These are phyloP conservation scores for Sinocyclocheilus anshuiensis DNA, from an alignment of 2,113 vertebrate genomes.

Conservation along the genomic window DNA sequence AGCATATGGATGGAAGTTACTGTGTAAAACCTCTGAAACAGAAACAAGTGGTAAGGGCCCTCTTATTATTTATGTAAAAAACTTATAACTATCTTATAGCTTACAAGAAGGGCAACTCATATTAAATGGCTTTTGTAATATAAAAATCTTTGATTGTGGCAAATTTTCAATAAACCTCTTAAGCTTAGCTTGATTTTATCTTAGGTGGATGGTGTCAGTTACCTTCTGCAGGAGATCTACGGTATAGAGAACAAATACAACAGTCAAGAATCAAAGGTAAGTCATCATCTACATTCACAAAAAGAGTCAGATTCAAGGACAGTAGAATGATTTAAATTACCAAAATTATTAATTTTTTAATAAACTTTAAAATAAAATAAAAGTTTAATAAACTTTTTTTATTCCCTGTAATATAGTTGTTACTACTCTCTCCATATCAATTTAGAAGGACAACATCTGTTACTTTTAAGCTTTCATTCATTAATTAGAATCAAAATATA, in stretches of 20 bases:
- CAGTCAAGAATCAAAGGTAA: slow-evolving; percentile 91
- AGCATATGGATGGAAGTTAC: slow-evolving; percentile 94
- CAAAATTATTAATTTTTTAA: not conserved
- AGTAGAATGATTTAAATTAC: not conserved
- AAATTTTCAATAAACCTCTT: not conserved
- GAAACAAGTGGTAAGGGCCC: slow-evolving; percentile 93
- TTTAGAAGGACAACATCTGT: not conserved
- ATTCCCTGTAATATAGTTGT: not conserved
- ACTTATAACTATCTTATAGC: not conserved
- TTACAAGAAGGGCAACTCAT: not conserved
- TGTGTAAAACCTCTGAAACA: slow-evolving; percentile 98
- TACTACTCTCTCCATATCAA: not conserved
- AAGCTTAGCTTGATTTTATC: slow-evolving; percentile 36
- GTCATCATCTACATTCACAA: not conserved
- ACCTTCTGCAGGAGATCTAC: slow-evolving; percentile 98
- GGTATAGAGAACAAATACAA: slow-evolving; percentile 99
- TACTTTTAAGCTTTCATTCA: not conserved
- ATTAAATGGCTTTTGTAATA: not conserved
- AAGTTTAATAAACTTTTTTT: too few relatives aligned
- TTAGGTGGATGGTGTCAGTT: slow-evolving; percentile 97
- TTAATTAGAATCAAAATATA: not conserved
- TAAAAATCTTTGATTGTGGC: not conserved
- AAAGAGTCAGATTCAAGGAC: not conserved
- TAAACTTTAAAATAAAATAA: too few relatives aligned
- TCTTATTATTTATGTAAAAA: slow-evolving; percentile 36